Conservation (phyloP, 2,797 vertebrate genomes). For the Danio aesculapii region DNA sequence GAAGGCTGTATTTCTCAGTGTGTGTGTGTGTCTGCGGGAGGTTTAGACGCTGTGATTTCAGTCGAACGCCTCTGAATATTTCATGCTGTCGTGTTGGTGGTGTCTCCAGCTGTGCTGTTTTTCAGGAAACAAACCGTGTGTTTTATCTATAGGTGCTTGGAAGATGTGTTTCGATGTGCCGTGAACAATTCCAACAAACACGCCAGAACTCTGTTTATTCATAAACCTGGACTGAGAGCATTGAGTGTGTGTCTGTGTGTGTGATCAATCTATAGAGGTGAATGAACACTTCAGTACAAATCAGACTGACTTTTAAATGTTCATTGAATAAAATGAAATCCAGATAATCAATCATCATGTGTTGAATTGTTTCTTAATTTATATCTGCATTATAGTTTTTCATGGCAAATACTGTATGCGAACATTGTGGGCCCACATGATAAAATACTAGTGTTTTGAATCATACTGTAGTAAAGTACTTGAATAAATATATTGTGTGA, state of each 20-base stretch:
- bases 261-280: not conserved
- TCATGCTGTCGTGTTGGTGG: not conserved
- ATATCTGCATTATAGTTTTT: not conserved
- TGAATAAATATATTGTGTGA: no score
- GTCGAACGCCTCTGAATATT: not conserved
- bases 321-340: not conserved
- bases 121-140: not conserved
- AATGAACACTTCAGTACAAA: not conserved
- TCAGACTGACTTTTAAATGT: not conserved
- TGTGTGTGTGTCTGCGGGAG: not conserved
- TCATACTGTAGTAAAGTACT: no score
- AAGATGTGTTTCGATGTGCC: not conserved
- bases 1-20: not conserved
- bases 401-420: no score
- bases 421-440: no score
- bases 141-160: not conserved
- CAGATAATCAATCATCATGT: not conserved
- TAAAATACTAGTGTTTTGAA: no score
- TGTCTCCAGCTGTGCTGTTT: not conserved
- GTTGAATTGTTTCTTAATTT: not conserved
- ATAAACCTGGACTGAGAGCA: not conserved
- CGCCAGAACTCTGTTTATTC: not conserved
- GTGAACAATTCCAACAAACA: conserved; percentile 10
- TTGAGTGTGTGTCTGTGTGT: conserved; percentile 16
- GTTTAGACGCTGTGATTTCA: not conserved